Evolutionary conservation across 2,888 invertebrate genomes (phyloP).

Genomic region (Lasioglossum pauxillum): DNA sequence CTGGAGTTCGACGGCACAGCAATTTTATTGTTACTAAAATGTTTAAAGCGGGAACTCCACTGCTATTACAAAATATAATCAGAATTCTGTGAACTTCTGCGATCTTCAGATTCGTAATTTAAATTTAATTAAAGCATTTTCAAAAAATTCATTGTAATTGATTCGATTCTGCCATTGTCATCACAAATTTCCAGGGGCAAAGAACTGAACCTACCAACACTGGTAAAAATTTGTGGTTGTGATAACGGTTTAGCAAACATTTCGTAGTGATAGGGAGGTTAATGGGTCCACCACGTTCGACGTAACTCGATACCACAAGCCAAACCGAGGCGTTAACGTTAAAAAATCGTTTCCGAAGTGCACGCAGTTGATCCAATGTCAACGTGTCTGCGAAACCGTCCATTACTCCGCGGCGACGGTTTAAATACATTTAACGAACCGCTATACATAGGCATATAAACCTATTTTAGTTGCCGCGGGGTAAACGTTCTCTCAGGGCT

Average conservation of each 20-base stretch:
- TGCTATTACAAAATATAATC: not conserved
- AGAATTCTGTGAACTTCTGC: not conserved
- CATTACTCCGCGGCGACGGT: constrained; percentile 51
- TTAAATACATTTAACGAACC: constrained; percentile 69
- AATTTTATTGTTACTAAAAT: not conserved
- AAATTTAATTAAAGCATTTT: not conserved
- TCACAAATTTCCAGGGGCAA: not conserved
- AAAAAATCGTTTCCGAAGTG: constrained; percentile 25
- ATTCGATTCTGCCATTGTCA: not conserved
- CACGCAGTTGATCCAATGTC: constrained; percentile 45
- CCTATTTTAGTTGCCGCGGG: constrained; percentile 74
- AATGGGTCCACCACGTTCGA: not conserved
- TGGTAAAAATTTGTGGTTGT: not conserved
- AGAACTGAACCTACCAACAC: not conserved
- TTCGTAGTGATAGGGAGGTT: not conserved
- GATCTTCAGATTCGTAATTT: not conserved
- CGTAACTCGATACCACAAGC: not conserved
- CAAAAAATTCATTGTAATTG: not conserved
- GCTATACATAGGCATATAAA: constrained; percentile 70
- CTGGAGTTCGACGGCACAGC: not conserved
- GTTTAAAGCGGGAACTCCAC: not conserved
- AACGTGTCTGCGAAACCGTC: constrained; percentile 42
- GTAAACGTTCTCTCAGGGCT: constrained; percentile 74
- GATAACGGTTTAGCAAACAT: not conserved
- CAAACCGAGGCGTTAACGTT: not conserved